Evolutionary conservation across 30 jellyfish, hydroid and myxozoan species (phyloP).

Genomic region (Hydractinia echinata): DNA sequence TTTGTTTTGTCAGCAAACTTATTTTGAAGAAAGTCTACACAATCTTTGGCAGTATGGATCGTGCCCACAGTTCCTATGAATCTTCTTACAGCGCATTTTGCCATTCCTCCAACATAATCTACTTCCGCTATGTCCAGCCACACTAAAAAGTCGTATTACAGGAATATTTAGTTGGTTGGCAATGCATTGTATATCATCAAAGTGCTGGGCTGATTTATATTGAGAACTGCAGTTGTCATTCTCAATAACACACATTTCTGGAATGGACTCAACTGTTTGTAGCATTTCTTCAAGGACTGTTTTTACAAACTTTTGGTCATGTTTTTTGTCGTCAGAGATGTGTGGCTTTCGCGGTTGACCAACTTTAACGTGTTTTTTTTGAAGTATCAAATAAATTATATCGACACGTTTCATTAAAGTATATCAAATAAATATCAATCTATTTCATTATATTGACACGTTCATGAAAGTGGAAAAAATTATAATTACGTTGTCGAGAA

Average conservation of each 20-base stretch:
- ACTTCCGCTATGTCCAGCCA: not conserved
- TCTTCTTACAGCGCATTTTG: not conserved
- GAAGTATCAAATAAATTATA: no score
- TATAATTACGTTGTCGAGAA: no score
- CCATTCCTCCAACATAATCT: not conserved
- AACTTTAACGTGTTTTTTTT: no score
- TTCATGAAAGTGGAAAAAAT: no score
- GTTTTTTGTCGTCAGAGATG: constrained; percentile 31
- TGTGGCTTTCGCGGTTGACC: no score
- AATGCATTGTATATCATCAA: constrained; percentile 34
- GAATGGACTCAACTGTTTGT: not conserved
- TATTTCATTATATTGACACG: no score
- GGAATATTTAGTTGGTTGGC: constrained; percentile 9
- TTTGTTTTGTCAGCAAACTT: not conserved
- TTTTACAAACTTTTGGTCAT: constrained; percentile 38
- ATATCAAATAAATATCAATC: no score
- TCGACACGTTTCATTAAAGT: no score
- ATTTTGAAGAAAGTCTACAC: not conserved
- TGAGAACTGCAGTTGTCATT: constrained; percentile 31
- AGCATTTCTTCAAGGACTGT: constrained; percentile 31
- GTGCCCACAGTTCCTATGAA: not conserved
- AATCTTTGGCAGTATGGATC: not conserved
- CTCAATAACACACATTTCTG: constrained; percentile 23
- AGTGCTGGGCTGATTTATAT: constrained; percentile 47
- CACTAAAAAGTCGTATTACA: not conserved